Evolutionary conservation across 2,888 invertebrate species (phyloP).

Genomic region (Folsomia manolachei): DNA sequence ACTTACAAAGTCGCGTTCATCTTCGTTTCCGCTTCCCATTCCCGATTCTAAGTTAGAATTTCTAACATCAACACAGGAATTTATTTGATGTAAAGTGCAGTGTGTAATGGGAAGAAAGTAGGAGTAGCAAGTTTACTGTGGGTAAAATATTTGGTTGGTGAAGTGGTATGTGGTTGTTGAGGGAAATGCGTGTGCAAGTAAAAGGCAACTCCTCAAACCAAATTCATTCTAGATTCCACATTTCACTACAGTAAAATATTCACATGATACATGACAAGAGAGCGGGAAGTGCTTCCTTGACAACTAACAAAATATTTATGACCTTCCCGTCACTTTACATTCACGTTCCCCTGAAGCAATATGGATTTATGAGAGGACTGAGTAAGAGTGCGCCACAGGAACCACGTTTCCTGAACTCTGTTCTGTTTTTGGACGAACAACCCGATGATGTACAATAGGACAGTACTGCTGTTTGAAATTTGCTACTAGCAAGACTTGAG

Average conservation of each 20-base stretch:
- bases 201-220: neutral
- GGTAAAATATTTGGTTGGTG: no score
- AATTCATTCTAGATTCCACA: neutral
- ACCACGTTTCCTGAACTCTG: neutral
- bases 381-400: neutral
- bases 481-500: no score
- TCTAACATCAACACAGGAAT: no score
- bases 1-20: conserved; percentile 1
- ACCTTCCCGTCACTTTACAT: conserved; percentile 20
- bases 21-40: conserved; percentile 16
- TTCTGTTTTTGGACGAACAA: neutral
- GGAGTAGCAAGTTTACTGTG: no score
- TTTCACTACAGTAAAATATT: conserved; percentile 5
- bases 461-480: no score
- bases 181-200: neutral
- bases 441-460: no score
- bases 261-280: conserved; percentile 13
- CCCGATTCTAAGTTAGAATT: neutral
- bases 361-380: conserved; percentile 21
- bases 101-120: neutral
- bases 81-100: neutral
- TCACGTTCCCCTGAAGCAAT: conserved; percentile 17
- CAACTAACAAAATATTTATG: conserved; percentile 23
- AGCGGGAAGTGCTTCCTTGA: conserved; percentile 11
- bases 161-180: neutral